These are phyloP conservation scores for Glaucidium brasilianum DNA, from an alignment of 2,113 vertebrate genomes.

Conservation along the genomic window DNA sequence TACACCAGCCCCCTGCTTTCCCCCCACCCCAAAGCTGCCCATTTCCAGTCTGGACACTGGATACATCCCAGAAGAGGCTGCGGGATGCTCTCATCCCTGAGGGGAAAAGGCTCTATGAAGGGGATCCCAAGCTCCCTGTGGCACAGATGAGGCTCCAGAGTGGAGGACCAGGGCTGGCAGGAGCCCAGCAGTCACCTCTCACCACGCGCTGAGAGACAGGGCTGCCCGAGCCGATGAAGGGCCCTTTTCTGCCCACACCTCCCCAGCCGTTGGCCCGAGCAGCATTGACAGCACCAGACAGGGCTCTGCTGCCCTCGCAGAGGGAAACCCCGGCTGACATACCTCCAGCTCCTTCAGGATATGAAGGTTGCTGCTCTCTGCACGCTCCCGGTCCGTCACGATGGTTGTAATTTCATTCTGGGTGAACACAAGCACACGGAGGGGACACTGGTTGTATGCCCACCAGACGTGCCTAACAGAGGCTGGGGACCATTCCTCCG, in stretches of 20 bases:
- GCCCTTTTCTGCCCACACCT: neutral
- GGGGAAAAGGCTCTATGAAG: neutral
- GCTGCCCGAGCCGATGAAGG: neutral
- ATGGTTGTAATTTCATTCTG: conserved; percentile 47
- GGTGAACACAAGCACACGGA: neutral
- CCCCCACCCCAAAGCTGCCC: neutral
- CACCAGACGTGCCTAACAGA: neutral
- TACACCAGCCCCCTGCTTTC: neutral
- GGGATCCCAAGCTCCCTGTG: neutral
- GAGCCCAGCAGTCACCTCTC: neutral
- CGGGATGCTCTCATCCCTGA: neutral
- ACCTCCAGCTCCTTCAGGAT: conserved; percentile 62
- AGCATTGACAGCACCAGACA: neutral
- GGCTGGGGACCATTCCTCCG: neutral
- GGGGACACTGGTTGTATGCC: neutral
- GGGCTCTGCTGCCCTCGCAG: neutral
- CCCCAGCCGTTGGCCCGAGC: neutral
- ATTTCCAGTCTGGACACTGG: neutral
- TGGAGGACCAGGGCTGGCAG: neutral
- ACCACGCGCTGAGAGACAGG: neutral
- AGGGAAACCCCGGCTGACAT: accelerated
- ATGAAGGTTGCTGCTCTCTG: accelerated
- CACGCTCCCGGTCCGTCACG: neutral
- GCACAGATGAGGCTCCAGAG: accelerated
- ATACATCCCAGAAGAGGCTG: neutral